A percentile compares a stretch with the other conserved stretches of the same genome.
phyloP scores from a whole-genome alignment of 1,140 invertebrate genomes.

The Uloborus diversus region DNA sequence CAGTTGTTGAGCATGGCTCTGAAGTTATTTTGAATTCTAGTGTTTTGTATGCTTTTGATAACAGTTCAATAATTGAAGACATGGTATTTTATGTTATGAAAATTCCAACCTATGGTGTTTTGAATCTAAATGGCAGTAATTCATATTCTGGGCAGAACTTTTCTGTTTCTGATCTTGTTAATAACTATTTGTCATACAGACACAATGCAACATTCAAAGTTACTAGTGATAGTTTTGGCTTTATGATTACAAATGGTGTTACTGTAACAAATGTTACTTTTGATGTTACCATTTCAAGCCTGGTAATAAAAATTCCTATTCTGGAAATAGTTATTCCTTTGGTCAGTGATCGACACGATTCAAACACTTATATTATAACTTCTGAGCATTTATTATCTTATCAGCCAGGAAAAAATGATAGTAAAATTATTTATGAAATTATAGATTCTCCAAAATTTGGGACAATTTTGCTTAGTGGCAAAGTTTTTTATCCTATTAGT shows the following conservation, averaged over 20 bases:
- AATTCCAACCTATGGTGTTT: constrained; percentile 19
- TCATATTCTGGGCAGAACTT: constrained; percentile 1
- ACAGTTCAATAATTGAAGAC: constrained; percentile 14
- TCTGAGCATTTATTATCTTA: constrained; percentile 24
- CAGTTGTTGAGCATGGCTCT: constrained; percentile 2
- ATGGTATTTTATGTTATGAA: constrained; percentile 32
- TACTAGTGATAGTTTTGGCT: constrained; percentile 36
- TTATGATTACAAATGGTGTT: constrained; percentile 36
- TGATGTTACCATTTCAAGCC: not conserved
- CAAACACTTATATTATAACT: not conserved
- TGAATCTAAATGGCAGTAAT: not conserved
- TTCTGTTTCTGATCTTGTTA: constrained; percentile 1
- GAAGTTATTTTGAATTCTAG: constrained; percentile 22
- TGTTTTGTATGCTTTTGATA: constrained; percentile 22
- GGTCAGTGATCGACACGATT: not conserved
- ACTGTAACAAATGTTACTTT: constrained; percentile 38
- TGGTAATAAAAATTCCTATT: not conserved
- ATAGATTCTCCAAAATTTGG: constrained; percentile 25
- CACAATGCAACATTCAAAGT: constrained; percentile 27
- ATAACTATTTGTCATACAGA: constrained; percentile 19
- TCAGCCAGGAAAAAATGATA: not conserved
- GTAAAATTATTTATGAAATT: constrained; percentile 19
- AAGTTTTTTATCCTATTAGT: not conserved
- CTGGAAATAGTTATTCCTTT: constrained; percentile 12
- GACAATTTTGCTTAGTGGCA: constrained; percentile 5